Percentiles rank a stretch among this genome's conserved stretches.
phyloP scores from a whole-genome alignment of 1,140 invertebrate genomes.

The Heliconius congener region DNA sequence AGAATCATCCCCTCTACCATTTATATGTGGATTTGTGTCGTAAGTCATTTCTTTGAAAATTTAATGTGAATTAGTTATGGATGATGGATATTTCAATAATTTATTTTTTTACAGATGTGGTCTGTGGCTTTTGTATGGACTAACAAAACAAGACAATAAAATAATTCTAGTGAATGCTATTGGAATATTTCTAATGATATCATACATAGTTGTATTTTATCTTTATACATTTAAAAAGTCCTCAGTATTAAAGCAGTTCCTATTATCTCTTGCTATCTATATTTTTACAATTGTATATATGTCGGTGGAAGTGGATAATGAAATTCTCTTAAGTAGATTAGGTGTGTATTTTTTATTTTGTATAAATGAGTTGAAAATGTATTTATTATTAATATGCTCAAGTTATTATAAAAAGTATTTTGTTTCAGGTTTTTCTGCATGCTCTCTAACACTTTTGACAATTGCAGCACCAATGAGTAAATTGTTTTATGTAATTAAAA shows the following conservation, averaged over 20 bases:
- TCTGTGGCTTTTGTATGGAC: slow-evolving; percentile 87
- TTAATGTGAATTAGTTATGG: background rate
- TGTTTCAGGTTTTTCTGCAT: slow-evolving; percentile 85
- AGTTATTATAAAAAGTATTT: slow-evolving; percentile 32
- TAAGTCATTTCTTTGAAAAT: slow-evolving; percentile 74
- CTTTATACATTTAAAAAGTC: slow-evolving; percentile 84
- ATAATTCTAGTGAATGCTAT: slow-evolving; percentile 87
- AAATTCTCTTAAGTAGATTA: slow-evolving; percentile 52
- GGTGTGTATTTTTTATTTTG: slow-evolving; percentile 45
- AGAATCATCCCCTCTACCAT: slow-evolving; percentile 87
- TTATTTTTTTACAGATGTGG: slow-evolving; percentile 80
- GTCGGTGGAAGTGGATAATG: slow-evolving; percentile 62
- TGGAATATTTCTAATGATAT: slow-evolving; percentile 84
- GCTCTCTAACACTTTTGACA: slow-evolving; percentile 87
- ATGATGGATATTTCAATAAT: slow-evolving; percentile 21
- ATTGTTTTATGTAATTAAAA: slow-evolving; percentile 88
- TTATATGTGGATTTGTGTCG: slow-evolving; percentile 89
- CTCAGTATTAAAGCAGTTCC: slow-evolving; percentile 76
- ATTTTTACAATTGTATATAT: slow-evolving; percentile 75
- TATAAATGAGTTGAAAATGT: background rate
- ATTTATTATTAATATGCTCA: slow-evolving; percentile 3
- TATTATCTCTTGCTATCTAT: slow-evolving; percentile 64
- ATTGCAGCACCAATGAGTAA: slow-evolving; percentile 90
- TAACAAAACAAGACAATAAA: slow-evolving; percentile 84
- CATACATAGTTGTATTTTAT: slow-evolving; percentile 84